Conservation (phyloP, 2,797 vertebrate genomes). For the Myotis planiceps region DNA sequence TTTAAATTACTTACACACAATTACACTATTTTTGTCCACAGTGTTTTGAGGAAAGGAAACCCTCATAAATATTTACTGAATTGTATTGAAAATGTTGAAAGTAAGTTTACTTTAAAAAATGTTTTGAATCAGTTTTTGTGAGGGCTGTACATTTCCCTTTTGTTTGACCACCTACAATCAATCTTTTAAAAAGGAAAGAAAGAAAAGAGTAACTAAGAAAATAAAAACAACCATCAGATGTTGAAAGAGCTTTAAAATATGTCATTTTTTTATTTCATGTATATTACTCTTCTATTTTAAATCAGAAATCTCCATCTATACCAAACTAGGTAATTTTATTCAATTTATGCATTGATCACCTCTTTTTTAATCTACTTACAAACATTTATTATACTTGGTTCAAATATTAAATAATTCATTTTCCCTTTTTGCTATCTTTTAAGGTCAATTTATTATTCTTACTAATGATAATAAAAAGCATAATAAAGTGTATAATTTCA, state of each 20-base stretch:
- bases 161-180: background rate
- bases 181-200: background rate
- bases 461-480: background rate
- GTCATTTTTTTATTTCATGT: background rate
- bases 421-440: background rate
- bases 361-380: background rate
- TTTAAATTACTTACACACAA: background rate
- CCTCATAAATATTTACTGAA: background rate
- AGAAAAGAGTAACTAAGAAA: background rate
- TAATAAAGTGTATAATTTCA: background rate
- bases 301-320: background rate
- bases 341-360: background rate
- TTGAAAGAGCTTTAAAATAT: background rate
- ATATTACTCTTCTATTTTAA: background rate
- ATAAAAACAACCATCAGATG: background rate
- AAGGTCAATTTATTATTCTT: background rate
- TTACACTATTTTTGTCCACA: background rate
- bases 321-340: background rate
- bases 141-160: background rate
- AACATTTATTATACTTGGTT: background rate
- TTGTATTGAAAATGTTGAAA: background rate
- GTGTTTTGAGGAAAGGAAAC: background rate
- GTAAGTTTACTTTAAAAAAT: background rate
- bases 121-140: background rate
- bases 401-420: background rate